A percentile compares a stretch with the other conserved stretches of the same genome.
phyloP scores from a whole-genome alignment of 2,888 invertebrate species.

The Lochmaea capreae region DNA sequence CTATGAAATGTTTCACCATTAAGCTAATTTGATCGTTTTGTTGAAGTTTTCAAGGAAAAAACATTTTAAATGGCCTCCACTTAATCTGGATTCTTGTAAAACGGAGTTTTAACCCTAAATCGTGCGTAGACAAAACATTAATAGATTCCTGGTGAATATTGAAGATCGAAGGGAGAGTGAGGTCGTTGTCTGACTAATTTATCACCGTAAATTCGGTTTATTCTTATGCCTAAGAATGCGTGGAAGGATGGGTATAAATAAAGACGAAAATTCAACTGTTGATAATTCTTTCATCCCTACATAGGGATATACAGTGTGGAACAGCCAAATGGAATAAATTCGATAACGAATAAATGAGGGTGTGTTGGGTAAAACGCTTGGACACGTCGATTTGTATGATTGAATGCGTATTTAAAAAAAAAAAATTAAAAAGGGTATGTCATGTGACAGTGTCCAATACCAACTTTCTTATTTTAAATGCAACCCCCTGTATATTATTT shows the following conservation, averaged over 20 bases:
- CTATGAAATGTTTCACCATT: background rate
- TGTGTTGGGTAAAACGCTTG: no score
- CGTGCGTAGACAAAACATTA: constrained; percentile 46
- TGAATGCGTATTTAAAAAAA: no score
- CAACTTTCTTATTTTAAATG: no score
- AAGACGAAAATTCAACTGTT: constrained; percentile 38
- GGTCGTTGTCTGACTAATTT: constrained; percentile 43
- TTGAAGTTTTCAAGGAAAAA: background rate
- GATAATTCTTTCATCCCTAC: constrained; percentile 34
- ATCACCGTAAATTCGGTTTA: constrained; percentile 41
- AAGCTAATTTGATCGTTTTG: background rate
- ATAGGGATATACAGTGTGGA: no score
- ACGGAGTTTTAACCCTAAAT: constrained; percentile 29
- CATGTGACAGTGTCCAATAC: no score
- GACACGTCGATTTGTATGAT: no score
- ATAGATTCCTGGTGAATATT: constrained; percentile 39
- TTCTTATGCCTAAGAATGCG: constrained; percentile 45
- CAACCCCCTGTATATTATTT: no score
- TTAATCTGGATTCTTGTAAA: constrained; percentile 17
- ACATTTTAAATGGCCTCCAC: background rate
- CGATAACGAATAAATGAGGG: no score
- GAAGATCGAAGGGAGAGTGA: constrained; percentile 8
- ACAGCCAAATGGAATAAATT: no score
- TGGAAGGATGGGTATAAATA: constrained; percentile 40
- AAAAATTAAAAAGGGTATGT: no score